phyloP scores from a whole-genome alignment of 2,797 vertebrate species.

The Sebastes minor region DNA sequence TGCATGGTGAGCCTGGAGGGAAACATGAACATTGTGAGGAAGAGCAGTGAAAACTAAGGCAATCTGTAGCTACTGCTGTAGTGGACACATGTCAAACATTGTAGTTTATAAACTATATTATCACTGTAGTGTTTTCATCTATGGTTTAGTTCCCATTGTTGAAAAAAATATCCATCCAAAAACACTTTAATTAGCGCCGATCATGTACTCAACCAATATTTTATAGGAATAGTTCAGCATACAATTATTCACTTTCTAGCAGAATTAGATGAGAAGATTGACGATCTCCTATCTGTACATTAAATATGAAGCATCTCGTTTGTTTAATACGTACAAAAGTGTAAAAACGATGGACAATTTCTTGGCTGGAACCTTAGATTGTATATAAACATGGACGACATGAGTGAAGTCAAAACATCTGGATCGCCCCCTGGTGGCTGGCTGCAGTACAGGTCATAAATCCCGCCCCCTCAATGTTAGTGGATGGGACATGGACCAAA shows the following conservation, averaged over 20 bases:
- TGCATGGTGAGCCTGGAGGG: conserved; percentile 89
- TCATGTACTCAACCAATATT: not conserved
- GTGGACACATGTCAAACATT: not conserved
- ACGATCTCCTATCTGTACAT: too few relatives aligned
- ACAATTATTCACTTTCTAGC: not conserved
- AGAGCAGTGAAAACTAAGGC: not conserved
- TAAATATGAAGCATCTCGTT: not conserved
- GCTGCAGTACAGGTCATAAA: too few relatives aligned
- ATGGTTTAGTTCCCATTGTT: not conserved
- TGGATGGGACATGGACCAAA: too few relatives aligned
- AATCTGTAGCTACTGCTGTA: not conserved
- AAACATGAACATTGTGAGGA: not conserved
- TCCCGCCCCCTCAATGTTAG: too few relatives aligned
- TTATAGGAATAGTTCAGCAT: not conserved
- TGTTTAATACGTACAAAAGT: not conserved
- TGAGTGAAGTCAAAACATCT: too few relatives aligned
- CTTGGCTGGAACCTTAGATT: not conserved
- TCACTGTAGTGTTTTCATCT: not conserved
- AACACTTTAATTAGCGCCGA: not conserved
- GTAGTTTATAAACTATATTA: not conserved
- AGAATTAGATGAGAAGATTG: too few relatives aligned
- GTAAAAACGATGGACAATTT: not conserved
- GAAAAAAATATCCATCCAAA: not conserved
- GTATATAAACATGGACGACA: too few relatives aligned
- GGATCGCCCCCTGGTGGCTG: too few relatives aligned